phyloP scores from a whole-genome alignment of 2,797 vertebrate genomes.

The Catharus ustulatus region DNA sequence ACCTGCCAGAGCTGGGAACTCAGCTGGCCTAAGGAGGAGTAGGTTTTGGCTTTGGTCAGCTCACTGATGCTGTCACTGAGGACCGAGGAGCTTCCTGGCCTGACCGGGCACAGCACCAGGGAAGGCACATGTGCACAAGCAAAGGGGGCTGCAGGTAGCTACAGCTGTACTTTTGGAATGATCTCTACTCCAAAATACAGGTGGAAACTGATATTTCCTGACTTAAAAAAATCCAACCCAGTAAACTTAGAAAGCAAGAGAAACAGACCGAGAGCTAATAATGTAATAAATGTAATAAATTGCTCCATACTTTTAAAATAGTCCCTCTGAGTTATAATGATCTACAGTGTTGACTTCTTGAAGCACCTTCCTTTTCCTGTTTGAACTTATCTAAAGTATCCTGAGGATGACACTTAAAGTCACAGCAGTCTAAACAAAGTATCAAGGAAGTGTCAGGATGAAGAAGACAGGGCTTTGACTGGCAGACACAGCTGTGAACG shows the following conservation, averaged over 20 bases:
- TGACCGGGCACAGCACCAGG: background rate
- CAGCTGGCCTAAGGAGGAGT: rapidly evolving
- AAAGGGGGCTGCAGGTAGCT: background rate
- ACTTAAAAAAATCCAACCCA: background rate
- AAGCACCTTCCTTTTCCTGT: constrained; percentile 58
- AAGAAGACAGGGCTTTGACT: constrained; percentile 62
- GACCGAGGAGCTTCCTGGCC: background rate
- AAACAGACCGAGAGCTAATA: background rate
- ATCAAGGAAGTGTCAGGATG: constrained; percentile 70
- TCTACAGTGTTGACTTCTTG: constrained; percentile 34
- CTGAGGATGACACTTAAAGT: constrained; percentile 50
- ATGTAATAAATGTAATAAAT: constrained; percentile 3
- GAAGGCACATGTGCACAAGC: background rate
- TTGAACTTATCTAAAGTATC: constrained; percentile 54
- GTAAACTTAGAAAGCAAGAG: background rate
- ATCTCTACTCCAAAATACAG: background rate
- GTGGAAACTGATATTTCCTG: background rate
- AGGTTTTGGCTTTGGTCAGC: background rate
- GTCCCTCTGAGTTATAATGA: background rate
- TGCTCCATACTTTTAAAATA: constrained; percentile 25
- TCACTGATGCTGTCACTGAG: background rate
- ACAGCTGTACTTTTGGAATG: background rate
- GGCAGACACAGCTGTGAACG: constrained; percentile 71
- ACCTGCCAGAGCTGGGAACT: background rate
- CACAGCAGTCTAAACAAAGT: constrained; percentile 67